Conservation (phyloP, 1,140 invertebrate species). For the Limonius californicus region DNA sequence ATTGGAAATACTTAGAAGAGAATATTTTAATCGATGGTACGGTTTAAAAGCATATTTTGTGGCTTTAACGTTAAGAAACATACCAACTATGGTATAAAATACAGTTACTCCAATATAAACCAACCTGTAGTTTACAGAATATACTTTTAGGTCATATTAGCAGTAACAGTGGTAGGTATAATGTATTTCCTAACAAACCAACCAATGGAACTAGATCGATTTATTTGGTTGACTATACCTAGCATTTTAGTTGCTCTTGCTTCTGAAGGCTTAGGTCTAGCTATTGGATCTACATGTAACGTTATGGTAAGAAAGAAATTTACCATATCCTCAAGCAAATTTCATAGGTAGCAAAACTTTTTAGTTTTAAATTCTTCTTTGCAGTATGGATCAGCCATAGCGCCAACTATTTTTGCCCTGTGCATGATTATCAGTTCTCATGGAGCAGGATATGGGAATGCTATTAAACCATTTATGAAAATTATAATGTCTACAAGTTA, state of each 20-base stretch:
- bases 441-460: conserved; percentile 46
- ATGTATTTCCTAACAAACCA: no score
- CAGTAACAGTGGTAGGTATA: no score
- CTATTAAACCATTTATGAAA: conserved; percentile 52
- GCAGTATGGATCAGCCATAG: conserved; percentile 47
- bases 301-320: conserved; percentile 37
- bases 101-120: no score
- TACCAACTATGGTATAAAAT: conserved; percentile 63
- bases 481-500: conserved; percentile 56
- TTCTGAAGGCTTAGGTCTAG: conserved; percentile 47
- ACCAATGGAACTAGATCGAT: not conserved
- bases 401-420: conserved; percentile 43
- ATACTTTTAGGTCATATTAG: no score
- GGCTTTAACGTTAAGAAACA: conserved; percentile 70
- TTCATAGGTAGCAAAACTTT: not conserved
- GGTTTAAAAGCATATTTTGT: conserved; percentile 84
- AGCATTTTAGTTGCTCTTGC: conserved; percentile 39
- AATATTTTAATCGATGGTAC: conserved; percentile 95
- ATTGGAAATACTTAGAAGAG: conserved; percentile 77
- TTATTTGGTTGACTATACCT: conserved; percentile 19
- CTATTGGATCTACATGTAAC: conserved; percentile 46
- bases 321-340: not conserved
- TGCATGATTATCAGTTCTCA: conserved; percentile 46
- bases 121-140: no score
- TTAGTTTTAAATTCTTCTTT: conserved; percentile 27